Evolutionary conservation across 2,797 vertebrate genomes (phyloP).

Genomic region (Emydoidea blandingii): DNA sequence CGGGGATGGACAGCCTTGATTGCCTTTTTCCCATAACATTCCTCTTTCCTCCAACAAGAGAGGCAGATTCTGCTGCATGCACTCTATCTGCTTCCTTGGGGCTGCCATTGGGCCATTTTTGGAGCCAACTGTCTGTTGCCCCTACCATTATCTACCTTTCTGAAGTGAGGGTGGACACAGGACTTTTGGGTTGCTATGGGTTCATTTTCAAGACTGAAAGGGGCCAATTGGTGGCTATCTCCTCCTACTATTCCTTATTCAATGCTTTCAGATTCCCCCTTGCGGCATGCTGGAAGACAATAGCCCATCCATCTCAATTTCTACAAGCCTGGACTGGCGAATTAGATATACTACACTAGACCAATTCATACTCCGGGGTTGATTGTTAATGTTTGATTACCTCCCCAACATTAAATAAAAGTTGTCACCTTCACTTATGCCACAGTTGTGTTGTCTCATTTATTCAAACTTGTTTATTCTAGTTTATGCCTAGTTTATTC

Average conservation of each 20-base stretch:
- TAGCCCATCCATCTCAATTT: background rate
- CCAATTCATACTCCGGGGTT: background rate
- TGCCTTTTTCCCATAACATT: background rate
- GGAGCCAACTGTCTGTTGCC: background rate
- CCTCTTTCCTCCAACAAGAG: background rate
- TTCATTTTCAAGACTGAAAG: background rate
- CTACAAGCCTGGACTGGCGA: background rate
- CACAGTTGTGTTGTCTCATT: background rate
- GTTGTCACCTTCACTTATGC: background rate
- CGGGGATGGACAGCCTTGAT: background rate
- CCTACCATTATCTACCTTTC: background rate
- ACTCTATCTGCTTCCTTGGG: background rate
- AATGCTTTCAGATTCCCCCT: background rate
- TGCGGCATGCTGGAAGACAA: background rate
- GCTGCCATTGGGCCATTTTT: background rate
- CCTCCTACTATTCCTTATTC: background rate
- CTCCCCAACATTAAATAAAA: background rate
- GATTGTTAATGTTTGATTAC: too few species aligned
- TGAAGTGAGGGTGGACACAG: background rate
- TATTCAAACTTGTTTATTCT: background rate
- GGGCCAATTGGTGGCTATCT: background rate
- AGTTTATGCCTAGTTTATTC: background rate
- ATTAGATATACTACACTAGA: accelerated
- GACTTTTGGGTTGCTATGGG: background rate
- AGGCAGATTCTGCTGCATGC: background rate